Conservation (phyloP, 1,140 invertebrate species). For the Eupeodes corollae region DNA sequence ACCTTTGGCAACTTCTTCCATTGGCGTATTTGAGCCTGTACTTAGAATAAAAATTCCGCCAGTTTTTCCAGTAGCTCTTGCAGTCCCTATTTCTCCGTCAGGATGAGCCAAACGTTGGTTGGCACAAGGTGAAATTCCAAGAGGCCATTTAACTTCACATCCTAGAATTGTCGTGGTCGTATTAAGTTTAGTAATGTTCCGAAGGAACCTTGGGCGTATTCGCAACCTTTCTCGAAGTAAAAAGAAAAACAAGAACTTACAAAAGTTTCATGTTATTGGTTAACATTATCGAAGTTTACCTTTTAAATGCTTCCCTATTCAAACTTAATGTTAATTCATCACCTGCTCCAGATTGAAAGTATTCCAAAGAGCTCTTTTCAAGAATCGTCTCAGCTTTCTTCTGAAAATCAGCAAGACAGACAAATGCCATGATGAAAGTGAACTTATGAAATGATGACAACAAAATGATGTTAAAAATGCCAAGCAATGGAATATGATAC, state of each 20-base stretch:
- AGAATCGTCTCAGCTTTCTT: constrained; percentile 50
- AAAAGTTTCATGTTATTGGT: neutral
- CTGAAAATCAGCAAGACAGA: constrained; percentile 68
- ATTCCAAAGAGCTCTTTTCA: constrained; percentile 56
- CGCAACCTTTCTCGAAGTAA: constrained; percentile 21
- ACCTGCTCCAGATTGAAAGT: constrained; percentile 76
- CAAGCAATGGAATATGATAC: too few species aligned
- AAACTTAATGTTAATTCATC: constrained; percentile 59
- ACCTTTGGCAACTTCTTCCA: constrained; percentile 70
- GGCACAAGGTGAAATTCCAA: constrained; percentile 76
- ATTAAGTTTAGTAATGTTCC: constrained; percentile 55
- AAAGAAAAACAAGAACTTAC: neutral
- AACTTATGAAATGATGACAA: too few species aligned
- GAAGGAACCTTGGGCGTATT: constrained; percentile 64
- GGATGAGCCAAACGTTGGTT: constrained; percentile 83
- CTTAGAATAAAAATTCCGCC: constrained; percentile 67
- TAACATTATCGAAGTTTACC: constrained; percentile 40
- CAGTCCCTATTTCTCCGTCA: constrained; percentile 74
- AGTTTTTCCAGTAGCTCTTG: constrained; percentile 55
- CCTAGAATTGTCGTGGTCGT: constrained; percentile 53
- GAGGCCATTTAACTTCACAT: constrained; percentile 56
- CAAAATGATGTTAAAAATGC: too few species aligned
- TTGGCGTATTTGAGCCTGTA: constrained; percentile 68
- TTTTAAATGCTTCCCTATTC: constrained; percentile 62
- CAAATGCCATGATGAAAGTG: constrained; percentile 30